phyloP scores from a whole-genome alignment of 2,113 vertebrate species.

The Geothlypis trichas region DNA sequence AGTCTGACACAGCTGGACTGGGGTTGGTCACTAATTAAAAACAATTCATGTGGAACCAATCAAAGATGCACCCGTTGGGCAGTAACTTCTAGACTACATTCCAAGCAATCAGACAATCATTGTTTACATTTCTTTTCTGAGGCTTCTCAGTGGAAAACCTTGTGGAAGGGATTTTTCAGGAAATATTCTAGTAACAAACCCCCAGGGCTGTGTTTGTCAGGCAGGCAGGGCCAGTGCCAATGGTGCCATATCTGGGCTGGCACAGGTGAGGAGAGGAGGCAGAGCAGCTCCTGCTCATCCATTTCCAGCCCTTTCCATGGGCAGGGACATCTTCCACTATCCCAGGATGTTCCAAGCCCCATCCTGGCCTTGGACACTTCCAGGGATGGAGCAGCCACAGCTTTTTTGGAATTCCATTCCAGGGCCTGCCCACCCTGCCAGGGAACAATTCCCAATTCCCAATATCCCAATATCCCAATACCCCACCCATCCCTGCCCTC shows the following conservation, averaged over 20 bases:
- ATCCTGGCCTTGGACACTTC: rapidly evolving
- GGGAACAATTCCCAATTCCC: not conserved
- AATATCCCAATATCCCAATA: not conserved
- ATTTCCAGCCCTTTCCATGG: not conserved
- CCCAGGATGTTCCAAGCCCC: not conserved
- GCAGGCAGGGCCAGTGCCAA: not conserved
- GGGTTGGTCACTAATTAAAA: too few relatives aligned
- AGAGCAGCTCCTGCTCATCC: not conserved
- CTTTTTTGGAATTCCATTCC: not conserved
- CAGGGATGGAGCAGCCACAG: not conserved
- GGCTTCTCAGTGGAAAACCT: too few relatives aligned
- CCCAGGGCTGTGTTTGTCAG: rapidly evolving
- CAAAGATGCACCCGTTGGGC: too few relatives aligned
- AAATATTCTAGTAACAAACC: too few relatives aligned
- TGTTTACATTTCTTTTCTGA: too few relatives aligned
- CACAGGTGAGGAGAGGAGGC: not conserved
- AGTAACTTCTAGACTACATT: too few relatives aligned
- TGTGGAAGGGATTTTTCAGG: too few relatives aligned
- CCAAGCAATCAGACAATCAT: too few relatives aligned
- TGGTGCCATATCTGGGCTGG: not conserved
- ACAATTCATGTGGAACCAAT: too few relatives aligned
- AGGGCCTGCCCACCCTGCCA: not conserved
- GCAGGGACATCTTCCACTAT: not conserved
- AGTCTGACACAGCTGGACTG: too few relatives aligned
- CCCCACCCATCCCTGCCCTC: not conserved